Percentiles rank a stretch among this genome's conserved stretches.
Evolutionary conservation across 2,113 vertebrate species (phyloP).

Genomic region (Leucopsar rothschildi): DNA sequence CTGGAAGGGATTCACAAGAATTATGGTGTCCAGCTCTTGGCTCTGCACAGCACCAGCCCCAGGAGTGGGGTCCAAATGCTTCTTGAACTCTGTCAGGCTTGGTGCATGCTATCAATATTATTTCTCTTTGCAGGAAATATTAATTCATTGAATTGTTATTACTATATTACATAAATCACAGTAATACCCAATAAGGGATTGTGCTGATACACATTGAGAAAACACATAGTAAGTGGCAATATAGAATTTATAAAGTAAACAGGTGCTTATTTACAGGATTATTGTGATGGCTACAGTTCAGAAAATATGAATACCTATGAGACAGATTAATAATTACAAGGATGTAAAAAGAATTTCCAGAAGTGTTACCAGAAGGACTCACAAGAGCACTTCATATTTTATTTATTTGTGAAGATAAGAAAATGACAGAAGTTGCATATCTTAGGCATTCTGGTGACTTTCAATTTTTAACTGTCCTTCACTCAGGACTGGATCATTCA

Average conservation of each 20-base stretch:
- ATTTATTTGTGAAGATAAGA: background rate
- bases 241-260: background rate
- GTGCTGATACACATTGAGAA: background rate
- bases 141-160: background rate
- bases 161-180: background rate
- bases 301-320: background rate
- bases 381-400: background rate
- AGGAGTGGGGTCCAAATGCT: background rate
- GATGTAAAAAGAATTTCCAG: background rate
- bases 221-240: background rate
- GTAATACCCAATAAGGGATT: background rate
- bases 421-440: background rate
- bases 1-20: background rate
- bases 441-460: background rate
- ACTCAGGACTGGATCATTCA: background rate
- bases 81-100: background rate
- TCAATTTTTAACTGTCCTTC: background rate
- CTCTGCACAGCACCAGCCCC: background rate
- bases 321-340: background rate
- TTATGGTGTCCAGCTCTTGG: background rate
- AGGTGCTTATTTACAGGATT: background rate
- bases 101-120: background rate
- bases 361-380: background rate
- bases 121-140: background rate
- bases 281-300: background rate